A percentile compares a stretch with the other conserved stretches of the same genome.
Evolutionary conservation across 2,113 vertebrate genomes (phyloP).

Genomic region (Neopipo cinnamomea): DNA sequence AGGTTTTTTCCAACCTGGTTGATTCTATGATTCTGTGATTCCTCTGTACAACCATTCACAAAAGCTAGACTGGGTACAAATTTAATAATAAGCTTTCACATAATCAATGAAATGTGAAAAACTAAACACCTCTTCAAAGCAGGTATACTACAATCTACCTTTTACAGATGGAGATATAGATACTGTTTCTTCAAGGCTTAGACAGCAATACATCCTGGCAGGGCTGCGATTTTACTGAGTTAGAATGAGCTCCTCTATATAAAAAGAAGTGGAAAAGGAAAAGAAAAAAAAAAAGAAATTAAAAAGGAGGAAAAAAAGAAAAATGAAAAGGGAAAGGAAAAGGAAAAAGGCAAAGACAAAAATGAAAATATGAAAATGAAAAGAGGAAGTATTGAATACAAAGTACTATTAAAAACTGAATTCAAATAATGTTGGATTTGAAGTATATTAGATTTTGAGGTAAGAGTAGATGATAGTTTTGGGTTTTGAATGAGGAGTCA

Average conservation of each 20-base stretch:
- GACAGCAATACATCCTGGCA: background rate
- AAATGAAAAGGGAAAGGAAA: background rate
- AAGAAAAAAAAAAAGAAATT: background rate
- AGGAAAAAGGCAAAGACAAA: no score
- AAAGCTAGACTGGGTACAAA: background rate
- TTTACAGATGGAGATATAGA: background rate
- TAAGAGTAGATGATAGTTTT: background rate
- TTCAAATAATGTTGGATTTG: background rate
- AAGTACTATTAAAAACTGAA: background rate
- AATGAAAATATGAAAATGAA: background rate
- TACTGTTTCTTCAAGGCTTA: background rate
- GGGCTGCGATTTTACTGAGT: background rate
- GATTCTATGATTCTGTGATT: no score
- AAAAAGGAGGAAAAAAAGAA: background rate
- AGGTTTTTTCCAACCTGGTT: no score
- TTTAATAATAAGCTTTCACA: background rate
- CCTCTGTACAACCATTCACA: background rate
- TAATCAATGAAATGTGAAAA: background rate
- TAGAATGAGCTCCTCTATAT: background rate
- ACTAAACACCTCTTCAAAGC: background rate
- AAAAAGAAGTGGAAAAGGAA: background rate
- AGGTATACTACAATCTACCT: accelerated
- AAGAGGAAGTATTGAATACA: background rate
- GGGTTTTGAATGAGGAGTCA: background rate
- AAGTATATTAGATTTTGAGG: background rate